Evolutionary conservation across 2,888 invertebrate genomes (phyloP), one percentile per base, ranked within the genome.

Genomic region (Melangyna quadrimaculata): DNA sequence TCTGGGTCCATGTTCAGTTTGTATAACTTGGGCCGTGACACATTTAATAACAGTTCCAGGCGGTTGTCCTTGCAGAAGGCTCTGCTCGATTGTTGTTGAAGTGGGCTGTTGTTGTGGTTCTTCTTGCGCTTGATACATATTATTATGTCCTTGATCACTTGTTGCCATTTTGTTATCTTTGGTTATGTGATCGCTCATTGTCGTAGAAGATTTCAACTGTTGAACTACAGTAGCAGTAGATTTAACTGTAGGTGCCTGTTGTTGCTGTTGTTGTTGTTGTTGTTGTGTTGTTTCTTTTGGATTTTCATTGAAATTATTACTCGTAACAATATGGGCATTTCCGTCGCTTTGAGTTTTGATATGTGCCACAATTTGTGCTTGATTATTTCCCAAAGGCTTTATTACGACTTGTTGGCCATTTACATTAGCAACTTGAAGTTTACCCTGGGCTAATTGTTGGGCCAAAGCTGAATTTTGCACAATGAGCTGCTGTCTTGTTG

Each of bases 381-480:
- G 95, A 90, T 95, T 95, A 90, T 96, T 96, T 67, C 96, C 96
- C 10, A 96, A 94, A 0, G 96, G 95, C 57, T 96, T 93, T 80
- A 97, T 96, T 53, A 97, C 93, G 32, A 97, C 96, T 91, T 97
- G 97, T 89, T 97, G 97, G 0, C 97, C 97, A 90, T 96, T 96
- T 29, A 97, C 95, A 0, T 96, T 96, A 0, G 97, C 96, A 74
- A 97, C 93, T 90, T 97, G 96, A 9, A 97, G 94, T 91, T 97
- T 97, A 8, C 97, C 97, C 17, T 95, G 94, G 2, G 96, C 96
- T 82, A 97, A 93, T 91, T 97, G 97, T 90, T 96, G 96, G 17
- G 96, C 96, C 48, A 97, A 92, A 19, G 94, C 94, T 3, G 95
- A 95, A 91, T 96, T 96, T 89, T 95, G 96, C 57, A 96, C 95